Percentiles rank a stretch among this genome's conserved stretches.
phyloP scores from a whole-genome alignment of 2,113 vertebrate genomes.

The Myotis lucifugus region DNA sequence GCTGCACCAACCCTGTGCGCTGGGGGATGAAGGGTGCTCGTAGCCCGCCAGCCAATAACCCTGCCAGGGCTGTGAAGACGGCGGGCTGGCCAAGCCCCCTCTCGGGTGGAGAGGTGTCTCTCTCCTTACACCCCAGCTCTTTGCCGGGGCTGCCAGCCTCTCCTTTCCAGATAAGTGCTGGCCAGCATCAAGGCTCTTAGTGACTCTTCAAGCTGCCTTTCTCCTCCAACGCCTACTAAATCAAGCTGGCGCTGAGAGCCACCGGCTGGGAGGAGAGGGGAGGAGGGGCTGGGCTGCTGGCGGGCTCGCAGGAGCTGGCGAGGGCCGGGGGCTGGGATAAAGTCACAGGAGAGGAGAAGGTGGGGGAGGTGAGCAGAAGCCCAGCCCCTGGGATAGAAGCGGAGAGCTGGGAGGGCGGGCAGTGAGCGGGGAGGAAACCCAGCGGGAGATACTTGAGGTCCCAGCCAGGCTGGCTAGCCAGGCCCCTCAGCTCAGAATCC shows the following conservation, averaged over 20 bases:
- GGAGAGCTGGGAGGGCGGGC: background rate
- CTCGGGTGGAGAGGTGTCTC: background rate
- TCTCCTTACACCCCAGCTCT: background rate
- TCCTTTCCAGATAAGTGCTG: slow-evolving; percentile 64
- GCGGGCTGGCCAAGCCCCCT: background rate
- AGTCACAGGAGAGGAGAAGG: background rate
- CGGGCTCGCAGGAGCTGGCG: background rate
- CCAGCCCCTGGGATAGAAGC: background rate
- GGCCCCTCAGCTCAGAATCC: background rate
- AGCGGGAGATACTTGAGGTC: background rate
- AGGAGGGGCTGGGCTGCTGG: background rate
- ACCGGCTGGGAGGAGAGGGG: slow-evolving; percentile 16
- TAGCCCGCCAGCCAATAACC: background rate
- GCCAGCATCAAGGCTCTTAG: slow-evolving; percentile 51
- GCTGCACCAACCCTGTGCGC: background rate
- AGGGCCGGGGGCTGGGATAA: background rate
- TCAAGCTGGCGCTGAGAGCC: slow-evolving; percentile 66
- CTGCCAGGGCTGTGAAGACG: background rate
- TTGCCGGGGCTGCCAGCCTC: background rate
- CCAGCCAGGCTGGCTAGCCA: background rate
- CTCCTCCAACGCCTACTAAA: slow-evolving; percentile 71
- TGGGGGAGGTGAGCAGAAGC: background rate
- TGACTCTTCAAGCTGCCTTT: slow-evolving; percentile 58
- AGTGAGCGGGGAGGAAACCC: background rate
- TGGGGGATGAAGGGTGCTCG: background rate